phyloP scores from a whole-genome alignment of 2,797 vertebrate genomes.

The Callimico goeldii region DNA sequence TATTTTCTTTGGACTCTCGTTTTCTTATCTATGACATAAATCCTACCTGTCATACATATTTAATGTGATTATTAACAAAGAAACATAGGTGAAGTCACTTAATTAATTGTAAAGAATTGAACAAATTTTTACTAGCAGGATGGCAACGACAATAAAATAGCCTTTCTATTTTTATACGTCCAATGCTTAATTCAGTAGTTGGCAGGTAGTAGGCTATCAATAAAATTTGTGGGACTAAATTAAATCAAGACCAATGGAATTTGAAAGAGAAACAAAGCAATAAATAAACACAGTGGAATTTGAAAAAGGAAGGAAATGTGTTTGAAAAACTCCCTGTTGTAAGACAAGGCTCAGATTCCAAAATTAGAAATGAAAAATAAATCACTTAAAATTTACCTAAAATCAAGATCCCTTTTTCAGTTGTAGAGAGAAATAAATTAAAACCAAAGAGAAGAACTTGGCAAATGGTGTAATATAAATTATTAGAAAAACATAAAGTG shows the following conservation, averaged over 20 bases:
- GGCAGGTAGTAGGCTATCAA: background rate
- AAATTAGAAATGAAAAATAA: slow-evolving; percentile 39
- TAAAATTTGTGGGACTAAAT: background rate
- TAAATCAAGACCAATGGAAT: slow-evolving; percentile 8
- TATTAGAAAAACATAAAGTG: background rate
- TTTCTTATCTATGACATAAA: background rate
- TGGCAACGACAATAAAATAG: background rate
- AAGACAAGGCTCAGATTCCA: slow-evolving; percentile 23
- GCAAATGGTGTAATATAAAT: background rate
- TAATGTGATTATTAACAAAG: background rate
- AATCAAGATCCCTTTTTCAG: background rate
- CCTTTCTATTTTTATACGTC: background rate
- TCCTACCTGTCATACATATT: background rate
- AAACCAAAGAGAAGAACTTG: background rate
- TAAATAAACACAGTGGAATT: slow-evolving; percentile 37
- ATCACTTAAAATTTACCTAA: background rate
- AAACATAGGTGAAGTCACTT: background rate
- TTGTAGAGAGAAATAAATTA: background rate
- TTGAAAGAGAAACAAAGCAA: slow-evolving; percentile 52
- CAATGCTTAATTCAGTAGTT: background rate
- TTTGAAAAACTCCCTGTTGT: background rate
- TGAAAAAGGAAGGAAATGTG: slow-evolving; percentile 38
- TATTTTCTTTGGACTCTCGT: background rate
- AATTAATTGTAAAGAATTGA: background rate
- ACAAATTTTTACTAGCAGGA: background rate